Evolutionary conservation across 2,888 invertebrate species (phyloP).

Genomic region (Drosophila macrothrix): DNA sequence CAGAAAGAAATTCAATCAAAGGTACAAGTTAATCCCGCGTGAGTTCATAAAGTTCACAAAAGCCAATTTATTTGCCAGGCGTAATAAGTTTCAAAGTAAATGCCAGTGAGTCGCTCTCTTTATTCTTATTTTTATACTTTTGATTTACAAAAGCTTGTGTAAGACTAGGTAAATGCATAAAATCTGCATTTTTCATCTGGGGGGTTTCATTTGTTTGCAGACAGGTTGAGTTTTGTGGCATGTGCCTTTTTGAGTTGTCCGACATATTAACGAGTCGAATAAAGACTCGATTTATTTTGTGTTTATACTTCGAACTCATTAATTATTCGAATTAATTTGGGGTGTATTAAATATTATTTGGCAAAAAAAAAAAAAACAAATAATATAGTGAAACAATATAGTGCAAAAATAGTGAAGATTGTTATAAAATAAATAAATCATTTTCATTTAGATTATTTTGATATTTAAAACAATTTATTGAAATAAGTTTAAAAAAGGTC

Average conservation of each 20-base stretch:
- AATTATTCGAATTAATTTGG: not conserved
- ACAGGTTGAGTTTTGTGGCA: not conserved
- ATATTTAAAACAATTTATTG: not conserved
- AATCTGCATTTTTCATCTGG: not conserved
- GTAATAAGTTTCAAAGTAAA: constrained; percentile 51
- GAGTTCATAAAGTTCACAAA: constrained; percentile 82
- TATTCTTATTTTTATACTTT: constrained; percentile 6
- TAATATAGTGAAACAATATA: no score
- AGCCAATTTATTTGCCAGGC: constrained; percentile 72
- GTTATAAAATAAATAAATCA: not conserved
- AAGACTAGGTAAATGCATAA: not conserved
- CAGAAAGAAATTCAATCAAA: constrained; percentile 80
- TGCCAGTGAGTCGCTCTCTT: constrained; percentile 19
- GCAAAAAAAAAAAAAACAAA: no score
- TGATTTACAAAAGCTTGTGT: constrained; percentile 28
- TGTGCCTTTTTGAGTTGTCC: not conserved
- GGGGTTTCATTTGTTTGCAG: not conserved
- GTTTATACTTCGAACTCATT: not conserved
- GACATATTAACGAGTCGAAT: not conserved
- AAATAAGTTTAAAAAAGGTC: not conserved
- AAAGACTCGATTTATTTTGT: not conserved
- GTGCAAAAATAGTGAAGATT: not conserved
- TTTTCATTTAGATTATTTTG: not conserved
- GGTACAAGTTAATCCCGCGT: constrained; percentile 82
- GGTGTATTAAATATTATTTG: not conserved